phyloP scores from a whole-genome alignment of 2,888 invertebrate genomes.

The Stegana nigrithorax region DNA sequence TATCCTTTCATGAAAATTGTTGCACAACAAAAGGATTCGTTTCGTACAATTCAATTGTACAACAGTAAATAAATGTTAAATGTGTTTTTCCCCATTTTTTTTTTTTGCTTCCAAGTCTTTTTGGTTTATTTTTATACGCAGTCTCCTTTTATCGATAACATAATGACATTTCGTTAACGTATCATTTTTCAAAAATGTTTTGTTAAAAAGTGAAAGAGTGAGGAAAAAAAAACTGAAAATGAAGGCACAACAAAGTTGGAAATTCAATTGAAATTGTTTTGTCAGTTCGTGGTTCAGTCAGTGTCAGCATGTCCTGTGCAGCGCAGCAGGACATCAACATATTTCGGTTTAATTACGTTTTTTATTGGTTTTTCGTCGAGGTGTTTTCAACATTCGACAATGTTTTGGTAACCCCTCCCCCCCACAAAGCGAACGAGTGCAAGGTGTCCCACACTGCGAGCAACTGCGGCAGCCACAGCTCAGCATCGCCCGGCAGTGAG shows the following conservation, averaged over 20 bases:
- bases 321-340: slow-evolving; percentile 59
- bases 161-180: slow-evolving; percentile 59
- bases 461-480: too few species aligned
- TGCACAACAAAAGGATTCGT: slow-evolving; percentile 57
- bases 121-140: neutral
- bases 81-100: slow-evolving; percentile 8
- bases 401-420: slow-evolving; percentile 24
- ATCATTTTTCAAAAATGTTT: slow-evolving; percentile 56
- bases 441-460: too few species aligned
- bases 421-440: slow-evolving; percentile 8
- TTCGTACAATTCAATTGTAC: slow-evolving; percentile 49
- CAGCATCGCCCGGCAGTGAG: slow-evolving; percentile 6
- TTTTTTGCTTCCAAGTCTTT: neutral
- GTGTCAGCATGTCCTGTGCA: slow-evolving; percentile 19
- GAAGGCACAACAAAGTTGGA: slow-evolving; percentile 25
- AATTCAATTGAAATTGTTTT: slow-evolving; percentile 54
- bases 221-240: slow-evolving; percentile 39
- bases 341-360: slow-evolving; percentile 65
- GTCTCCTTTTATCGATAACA: slow-evolving; percentile 42
- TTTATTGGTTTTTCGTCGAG: slow-evolving; percentile 49
- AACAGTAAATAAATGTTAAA: slow-evolving; percentile 62
- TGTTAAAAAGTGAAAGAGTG: slow-evolving; percentile 23
- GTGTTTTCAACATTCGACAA: slow-evolving; percentile 44
- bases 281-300: slow-evolving; percentile 57
- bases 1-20: slow-evolving; percentile 58